Percentiles rank a stretch among this genome's conserved stretches.
Conservation (phyloP, 2,797 vertebrate genomes). For the Octomys mimax region DNA sequence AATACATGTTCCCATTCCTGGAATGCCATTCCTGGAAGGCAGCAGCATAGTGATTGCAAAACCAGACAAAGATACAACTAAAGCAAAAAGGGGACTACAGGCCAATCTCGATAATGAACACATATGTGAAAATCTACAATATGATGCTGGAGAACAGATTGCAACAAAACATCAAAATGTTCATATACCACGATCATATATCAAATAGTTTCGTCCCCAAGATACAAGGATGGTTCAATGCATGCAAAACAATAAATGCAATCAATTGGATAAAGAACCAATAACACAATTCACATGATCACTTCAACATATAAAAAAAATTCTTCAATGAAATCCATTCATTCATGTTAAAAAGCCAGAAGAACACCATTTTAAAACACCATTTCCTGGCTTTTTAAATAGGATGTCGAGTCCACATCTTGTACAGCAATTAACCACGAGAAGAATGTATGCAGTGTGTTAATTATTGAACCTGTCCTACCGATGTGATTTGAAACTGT, state of each 20-base stretch:
- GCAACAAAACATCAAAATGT: background rate
- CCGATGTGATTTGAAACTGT: too few species aligned
- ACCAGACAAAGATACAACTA: background rate
- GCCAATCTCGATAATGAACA: background rate
- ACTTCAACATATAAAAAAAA: background rate
- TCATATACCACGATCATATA: background rate
- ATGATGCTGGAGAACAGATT: background rate
- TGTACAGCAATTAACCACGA: too few species aligned
- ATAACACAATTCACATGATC: background rate
- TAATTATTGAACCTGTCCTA: too few species aligned
- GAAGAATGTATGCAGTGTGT: too few species aligned
- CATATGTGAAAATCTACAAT: background rate
- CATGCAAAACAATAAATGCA: background rate
- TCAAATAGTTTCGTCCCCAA: background rate
- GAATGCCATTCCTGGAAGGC: background rate
- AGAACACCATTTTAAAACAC: too few species aligned
- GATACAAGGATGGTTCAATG: background rate
- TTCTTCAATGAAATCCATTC: background rate
- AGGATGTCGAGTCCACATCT: too few species aligned
- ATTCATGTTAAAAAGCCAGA: background rate
- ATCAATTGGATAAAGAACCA: background rate
- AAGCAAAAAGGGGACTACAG: background rate
- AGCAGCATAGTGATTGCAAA: background rate
- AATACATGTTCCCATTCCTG: background rate
- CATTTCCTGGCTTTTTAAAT: too few species aligned